phyloP scores from a whole-genome alignment of 2,113 vertebrate genomes.

The Trogon surrucura region DNA sequence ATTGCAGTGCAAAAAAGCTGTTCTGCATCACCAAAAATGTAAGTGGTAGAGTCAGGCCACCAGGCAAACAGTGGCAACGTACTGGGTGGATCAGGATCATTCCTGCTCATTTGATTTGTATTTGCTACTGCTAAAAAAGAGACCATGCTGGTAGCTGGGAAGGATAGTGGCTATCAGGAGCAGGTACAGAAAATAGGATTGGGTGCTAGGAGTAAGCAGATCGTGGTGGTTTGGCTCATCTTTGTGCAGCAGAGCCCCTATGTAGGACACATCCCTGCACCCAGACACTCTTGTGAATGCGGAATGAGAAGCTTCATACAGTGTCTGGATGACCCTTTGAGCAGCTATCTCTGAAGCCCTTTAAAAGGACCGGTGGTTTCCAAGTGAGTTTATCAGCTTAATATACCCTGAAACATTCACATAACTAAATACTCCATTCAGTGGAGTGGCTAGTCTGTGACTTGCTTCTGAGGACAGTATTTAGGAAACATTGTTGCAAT shows the following conservation, averaged over 20 bases:
- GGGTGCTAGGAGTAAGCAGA: rapidly evolving
- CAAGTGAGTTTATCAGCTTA: neutral
- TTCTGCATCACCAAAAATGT: neutral
- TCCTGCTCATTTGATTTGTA: neutral
- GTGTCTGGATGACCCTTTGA: neutral
- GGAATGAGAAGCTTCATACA: neutral
- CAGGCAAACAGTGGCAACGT: neutral
- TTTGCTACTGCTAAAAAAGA: neutral
- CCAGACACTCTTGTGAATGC: neutral
- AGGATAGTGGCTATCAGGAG: neutral
- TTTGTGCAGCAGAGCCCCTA: neutral
- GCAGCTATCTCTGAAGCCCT: neutral
- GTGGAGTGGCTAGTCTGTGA: neutral
- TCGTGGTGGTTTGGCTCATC: rapidly evolving
- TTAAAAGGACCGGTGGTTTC: neutral
- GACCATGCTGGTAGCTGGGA: neutral
- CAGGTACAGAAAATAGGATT: neutral
- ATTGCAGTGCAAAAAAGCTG: neutral
- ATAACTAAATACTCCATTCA: neutral
- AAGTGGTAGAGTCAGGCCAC: neutral
- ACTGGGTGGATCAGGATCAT: neutral
- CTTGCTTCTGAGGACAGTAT: neutral
- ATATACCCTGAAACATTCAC: neutral
- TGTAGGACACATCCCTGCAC: rapidly evolving
- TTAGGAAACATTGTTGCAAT: neutral